These are phyloP conservation scores for Platyura marginata DNA, from an alignment of 1,140 invertebrate species.

Conservation along the genomic window DNA sequence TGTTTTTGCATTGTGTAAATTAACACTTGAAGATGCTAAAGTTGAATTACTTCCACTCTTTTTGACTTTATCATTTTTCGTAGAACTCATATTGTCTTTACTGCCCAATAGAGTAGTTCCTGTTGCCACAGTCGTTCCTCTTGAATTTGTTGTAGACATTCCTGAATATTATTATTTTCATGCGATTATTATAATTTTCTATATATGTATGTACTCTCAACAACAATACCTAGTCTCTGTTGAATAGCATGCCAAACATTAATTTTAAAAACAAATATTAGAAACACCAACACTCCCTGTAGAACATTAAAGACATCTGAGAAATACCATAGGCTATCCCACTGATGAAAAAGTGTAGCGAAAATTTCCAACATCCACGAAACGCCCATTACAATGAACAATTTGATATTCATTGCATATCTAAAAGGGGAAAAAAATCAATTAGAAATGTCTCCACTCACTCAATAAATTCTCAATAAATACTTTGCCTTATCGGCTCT, in stretches of 20 bases:
- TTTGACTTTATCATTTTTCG: background rate
- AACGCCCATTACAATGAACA: constrained; percentile 59
- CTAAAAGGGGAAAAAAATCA: constrained; percentile 19
- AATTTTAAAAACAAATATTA: constrained; percentile 40
- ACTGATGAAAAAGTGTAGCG: constrained; percentile 29
- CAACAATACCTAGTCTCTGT: constrained; percentile 30
- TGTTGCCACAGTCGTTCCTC: too few relatives aligned
- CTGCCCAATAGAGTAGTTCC: too few relatives aligned
- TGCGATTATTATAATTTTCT: too few relatives aligned
- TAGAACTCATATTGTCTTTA: background rate
- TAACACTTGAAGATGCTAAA: background rate
- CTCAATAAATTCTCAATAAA: constrained; percentile 10
- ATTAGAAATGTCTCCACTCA: background rate
- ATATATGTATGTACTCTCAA: too few relatives aligned
- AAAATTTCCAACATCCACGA: constrained; percentile 47
- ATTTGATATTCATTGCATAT: constrained; percentile 45
- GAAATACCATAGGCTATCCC: constrained; percentile 30
- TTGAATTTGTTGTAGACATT: background rate
- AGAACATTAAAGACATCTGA: constrained; percentile 39
- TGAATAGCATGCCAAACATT: constrained; percentile 33
- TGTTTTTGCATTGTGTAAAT: too few relatives aligned
- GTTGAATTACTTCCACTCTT: background rate
- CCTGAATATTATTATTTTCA: too few relatives aligned
- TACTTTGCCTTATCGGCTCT: constrained; percentile 42
- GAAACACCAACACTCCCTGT: constrained; percentile 42